Evolutionary conservation across 2,113 vertebrate genomes (phyloP).

Genomic region (Dendropsophus ebraccatus): DNA sequence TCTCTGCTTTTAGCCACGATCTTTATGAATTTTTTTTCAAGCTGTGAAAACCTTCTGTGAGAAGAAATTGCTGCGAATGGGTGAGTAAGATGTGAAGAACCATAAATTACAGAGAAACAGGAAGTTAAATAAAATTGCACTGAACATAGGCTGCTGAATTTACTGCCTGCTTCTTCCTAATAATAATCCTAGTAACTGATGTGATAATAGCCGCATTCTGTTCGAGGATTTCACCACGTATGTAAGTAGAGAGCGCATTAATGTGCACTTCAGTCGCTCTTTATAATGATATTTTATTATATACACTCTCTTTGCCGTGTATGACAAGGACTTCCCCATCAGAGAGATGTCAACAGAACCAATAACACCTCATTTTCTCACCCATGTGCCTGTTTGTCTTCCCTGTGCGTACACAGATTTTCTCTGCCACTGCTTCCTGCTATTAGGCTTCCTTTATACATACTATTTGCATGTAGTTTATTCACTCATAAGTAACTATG

Average conservation of each 20-base stretch:
- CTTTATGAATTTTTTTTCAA: conserved; percentile 25
- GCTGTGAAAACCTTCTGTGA: conserved; percentile 16
- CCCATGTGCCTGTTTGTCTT: not conserved
- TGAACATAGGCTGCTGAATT: not conserved
- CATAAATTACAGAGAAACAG: conserved; percentile 7
- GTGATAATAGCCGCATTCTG: not conserved
- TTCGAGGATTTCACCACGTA: not conserved
- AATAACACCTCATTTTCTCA: not conserved
- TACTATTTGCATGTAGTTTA: not conserved
- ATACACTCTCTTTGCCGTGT: not conserved
- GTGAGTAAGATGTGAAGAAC: conserved; percentile 18
- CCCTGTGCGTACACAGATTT: not conserved
- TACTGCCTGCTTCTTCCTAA: not conserved
- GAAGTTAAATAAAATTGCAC: not conserved
- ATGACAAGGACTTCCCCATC: not conserved
- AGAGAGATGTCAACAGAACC: not conserved
- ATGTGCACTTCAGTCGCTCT: not conserved
- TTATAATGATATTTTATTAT: not conserved
- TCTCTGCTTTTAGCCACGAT: not conserved
- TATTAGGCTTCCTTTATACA: not conserved
- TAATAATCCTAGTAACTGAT: conserved; percentile 7
- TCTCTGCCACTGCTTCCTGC: not conserved
- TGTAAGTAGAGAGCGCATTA: not conserved
- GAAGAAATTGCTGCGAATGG: conserved; percentile 4
- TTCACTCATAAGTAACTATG: too few species aligned